Conservation (phyloP, 1,140 invertebrate genomes). For the Bombus fervidus region DNA sequence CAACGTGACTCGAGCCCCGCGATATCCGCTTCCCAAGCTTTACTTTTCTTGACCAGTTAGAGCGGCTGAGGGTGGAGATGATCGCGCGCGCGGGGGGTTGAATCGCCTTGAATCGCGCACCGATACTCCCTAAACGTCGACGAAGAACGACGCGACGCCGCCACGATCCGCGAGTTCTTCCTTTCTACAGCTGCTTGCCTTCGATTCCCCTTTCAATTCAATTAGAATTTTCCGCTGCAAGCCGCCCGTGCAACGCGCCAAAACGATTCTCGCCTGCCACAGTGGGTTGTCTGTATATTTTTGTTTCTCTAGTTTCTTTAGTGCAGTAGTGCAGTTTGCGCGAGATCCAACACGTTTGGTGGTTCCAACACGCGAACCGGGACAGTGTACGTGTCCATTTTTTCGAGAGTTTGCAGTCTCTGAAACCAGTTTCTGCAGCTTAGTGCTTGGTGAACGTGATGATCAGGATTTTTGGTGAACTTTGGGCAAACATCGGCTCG, state of each 20-base stretch:
- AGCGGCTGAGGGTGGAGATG: constrained; percentile 57
- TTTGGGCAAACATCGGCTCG: too few species aligned
- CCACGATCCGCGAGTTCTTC: neutral
- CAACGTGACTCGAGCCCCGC: constrained; percentile 26
- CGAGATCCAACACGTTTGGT: neutral
- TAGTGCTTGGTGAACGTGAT: too few species aligned
- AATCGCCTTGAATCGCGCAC: constrained; percentile 66
- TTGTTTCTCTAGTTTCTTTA: too few species aligned
- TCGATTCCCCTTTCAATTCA: constrained; percentile 31
- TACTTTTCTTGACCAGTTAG: constrained; percentile 47
- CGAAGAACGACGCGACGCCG: constrained; percentile 26
- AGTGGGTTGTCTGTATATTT: neutral
- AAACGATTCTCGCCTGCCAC: neutral
- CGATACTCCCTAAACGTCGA: constrained; percentile 65
- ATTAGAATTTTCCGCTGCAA: constrained; percentile 23
- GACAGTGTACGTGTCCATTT: neutral
- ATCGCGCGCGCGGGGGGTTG: constrained; percentile 57
- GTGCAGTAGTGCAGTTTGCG: neutral
- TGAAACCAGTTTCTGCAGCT: too few species aligned
- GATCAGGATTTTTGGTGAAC: too few species aligned
- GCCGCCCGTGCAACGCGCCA: constrained; percentile 12
- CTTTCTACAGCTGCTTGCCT: neutral
- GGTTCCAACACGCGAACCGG: neutral
- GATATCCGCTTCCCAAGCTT: constrained; percentile 44
- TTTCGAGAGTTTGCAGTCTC: neutral